Evolutionary conservation across 2,797 vertebrate species (phyloP), one percentile per base, ranked within the genome.

Genomic region (Pachyuromys duprasi): DNA sequence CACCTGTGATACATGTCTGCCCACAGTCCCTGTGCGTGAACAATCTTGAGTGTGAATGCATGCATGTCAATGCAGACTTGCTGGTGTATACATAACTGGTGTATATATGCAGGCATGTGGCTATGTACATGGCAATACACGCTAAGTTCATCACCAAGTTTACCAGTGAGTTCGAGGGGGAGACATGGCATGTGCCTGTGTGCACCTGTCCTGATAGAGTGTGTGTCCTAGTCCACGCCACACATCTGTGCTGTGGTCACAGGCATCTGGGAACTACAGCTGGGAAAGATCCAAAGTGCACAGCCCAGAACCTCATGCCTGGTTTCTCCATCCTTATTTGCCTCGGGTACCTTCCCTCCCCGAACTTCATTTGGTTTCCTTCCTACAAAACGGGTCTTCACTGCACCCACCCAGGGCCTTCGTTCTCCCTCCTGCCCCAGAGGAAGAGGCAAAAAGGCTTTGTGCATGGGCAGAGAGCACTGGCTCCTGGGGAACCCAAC

Each of bases 51-150:
- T 7, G 11, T 42, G 75, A 82, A 17, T 0, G 3, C 28, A 42
- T 53, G 5, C 0, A 0, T 1, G 12, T 76, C 12, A 1, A 28
- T 28, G 24, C 0, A 1, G 0, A 3, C 4, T 0, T 13, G 4
- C 18, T 60, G 49, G 20, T 24, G 49, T 26, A 18, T 49, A 2
- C 17, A 28, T 18, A 1, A 11, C 12, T 24, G 57, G 22, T 39
- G 24, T 2, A 3, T 49, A 26, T 2, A 3, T 49, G 13, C 4
- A 7, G 33, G 15, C 8, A 8, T 39, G 5, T 45, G 33, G 33
- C 53, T 39, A 1, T 2, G 11, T 9, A 7, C 20, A 0, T 24
- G 18, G 57, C 0, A 0, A 28, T 11, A 39, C 36, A 62, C 33
- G 69, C 20, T 12, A 36, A 28, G 20, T 36, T 86, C 63, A 49